phyloP scores from a whole-genome alignment of 2,888 invertebrate genomes.

The Atethmia centrago region DNA sequence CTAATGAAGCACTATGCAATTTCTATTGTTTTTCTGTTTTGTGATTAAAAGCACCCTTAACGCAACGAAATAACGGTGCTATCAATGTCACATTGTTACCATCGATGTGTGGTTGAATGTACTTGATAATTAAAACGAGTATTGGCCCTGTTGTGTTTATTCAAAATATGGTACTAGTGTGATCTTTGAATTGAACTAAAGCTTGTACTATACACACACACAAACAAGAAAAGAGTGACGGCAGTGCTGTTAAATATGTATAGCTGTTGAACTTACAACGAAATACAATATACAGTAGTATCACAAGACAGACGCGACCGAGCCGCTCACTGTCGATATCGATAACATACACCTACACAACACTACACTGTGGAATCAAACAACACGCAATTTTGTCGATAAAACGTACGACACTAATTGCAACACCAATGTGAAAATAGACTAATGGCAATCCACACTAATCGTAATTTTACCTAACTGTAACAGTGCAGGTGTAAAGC shows the following conservation, averaged over 20 bases:
- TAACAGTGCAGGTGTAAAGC: not conserved
- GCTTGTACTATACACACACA: not conserved
- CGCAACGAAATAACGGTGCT: not conserved
- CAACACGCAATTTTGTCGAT: not conserved
- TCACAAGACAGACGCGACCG: slow-evolving; percentile 34
- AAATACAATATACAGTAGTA: slow-evolving; percentile 26
- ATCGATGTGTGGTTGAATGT: not conserved
- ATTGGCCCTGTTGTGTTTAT: not conserved
- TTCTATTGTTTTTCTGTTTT: too few species aligned
- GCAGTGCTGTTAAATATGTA: not conserved
- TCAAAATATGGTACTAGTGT: not conserved
- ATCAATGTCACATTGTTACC: not conserved
- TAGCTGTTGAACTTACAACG: not conserved
- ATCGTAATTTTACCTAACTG: not conserved
- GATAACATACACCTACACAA: not conserved
- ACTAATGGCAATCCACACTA: not conserved
- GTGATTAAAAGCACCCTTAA: not conserved
- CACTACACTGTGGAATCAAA: not conserved
- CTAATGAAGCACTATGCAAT: too few species aligned
- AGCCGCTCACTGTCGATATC: slow-evolving; percentile 18
- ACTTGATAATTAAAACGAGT: not conserved
- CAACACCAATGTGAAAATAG: not conserved
- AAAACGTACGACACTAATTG: slow-evolving; percentile 18
- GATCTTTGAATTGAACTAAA: not conserved
- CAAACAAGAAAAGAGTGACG: too few species aligned